A percentile compares a stretch with the other conserved stretches of the same genome.
phyloP scores from a whole-genome alignment of 2,888 invertebrate genomes.

The Dexiosoma caninum region DNA sequence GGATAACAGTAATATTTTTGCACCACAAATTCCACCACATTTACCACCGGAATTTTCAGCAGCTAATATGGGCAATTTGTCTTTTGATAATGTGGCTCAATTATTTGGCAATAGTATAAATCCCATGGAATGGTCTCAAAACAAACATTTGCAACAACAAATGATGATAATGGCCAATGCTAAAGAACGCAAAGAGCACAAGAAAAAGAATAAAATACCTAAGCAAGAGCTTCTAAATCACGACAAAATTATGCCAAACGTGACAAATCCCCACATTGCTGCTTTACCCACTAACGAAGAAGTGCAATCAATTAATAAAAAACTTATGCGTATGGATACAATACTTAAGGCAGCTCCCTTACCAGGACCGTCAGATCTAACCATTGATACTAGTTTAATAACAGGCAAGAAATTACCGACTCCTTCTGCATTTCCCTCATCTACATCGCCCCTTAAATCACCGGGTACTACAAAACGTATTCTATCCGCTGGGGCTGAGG shows the following conservation, averaged over 20 bases:
- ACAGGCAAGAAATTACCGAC: constrained; percentile 44
- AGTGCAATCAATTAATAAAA: constrained; percentile 73
- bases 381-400: constrained; percentile 51
- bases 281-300: constrained; percentile 68
- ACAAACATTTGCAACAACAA: constrained; percentile 57
- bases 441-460: constrained; percentile 44
- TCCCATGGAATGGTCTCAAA: constrained; percentile 56
- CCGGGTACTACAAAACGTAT: constrained; percentile 56
- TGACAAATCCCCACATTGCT: constrained; percentile 4
- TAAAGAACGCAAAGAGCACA: constrained; percentile 71
- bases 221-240: constrained; percentile 38
- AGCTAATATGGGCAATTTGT: constrained; percentile 30
- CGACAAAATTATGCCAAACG: constrained; percentile 36
- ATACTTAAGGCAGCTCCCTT: constrained; percentile 69
- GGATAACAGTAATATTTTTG: constrained; percentile 31
- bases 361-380: constrained; percentile 63
- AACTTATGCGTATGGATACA: constrained; percentile 78
- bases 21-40: constrained; percentile 33
- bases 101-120: constrained; percentile 48
- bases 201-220: constrained; percentile 67
- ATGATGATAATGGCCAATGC: constrained; percentile 56
- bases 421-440: constrained; percentile 29
- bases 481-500: constrained; percentile 5
- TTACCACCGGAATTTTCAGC: constrained; percentile 50
- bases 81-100: constrained; percentile 50